Evolutionary conservation across 2,888 invertebrate genomes (phyloP), one percentile per base, ranked within the genome.

Genomic region (Amiota mariae): DNA sequence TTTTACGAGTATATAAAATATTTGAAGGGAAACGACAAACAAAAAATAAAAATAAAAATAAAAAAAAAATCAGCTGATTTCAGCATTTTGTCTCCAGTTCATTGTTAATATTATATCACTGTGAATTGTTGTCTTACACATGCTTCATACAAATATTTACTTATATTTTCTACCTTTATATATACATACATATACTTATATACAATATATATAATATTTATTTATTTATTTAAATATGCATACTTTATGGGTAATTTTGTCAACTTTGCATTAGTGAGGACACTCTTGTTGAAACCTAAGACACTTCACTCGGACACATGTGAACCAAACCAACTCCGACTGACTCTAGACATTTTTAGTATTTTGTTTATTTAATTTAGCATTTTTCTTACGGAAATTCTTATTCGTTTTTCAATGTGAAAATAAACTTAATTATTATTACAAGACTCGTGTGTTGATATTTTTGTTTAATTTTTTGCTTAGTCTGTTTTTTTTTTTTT

Each of bases 351-450:
- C 51, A 68, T 68, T 24, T 63, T 63, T n/a, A n/a, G n/a, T n/a
- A n/a, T n/a, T 24, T 46, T 1, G 24, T 36, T 24, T 46, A 36
- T 13, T 13, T 46, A 63, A 46, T 63, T 63, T 63, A 20, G n/a
- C 46, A 63, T 63, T 63, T 36, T 63, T 63, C 18, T 63, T 63
- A 46, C 63, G 63, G 63, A 63, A 63, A 63, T 63, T 63, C 36
- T 24, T 63, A 13, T 8, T 63, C 46, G 46, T 24, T 46, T 63
- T 63, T 63, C 46, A 36, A 59, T 59, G 59, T 59, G 59, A 59
- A 59, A 59, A 18, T 59, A n/a, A 54, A 59, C 13, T 59, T 18
- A 36, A 36, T 36, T 36, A 36, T 36, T 36, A 6, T 36, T 36
- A 36, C 36, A 6, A 36, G 36, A 36, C 36, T 36, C 6, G 36